Base-by-base conservation (phyloP, 2,888 invertebrate genomes). In the Pollenia griseotomentosa region DNA sequence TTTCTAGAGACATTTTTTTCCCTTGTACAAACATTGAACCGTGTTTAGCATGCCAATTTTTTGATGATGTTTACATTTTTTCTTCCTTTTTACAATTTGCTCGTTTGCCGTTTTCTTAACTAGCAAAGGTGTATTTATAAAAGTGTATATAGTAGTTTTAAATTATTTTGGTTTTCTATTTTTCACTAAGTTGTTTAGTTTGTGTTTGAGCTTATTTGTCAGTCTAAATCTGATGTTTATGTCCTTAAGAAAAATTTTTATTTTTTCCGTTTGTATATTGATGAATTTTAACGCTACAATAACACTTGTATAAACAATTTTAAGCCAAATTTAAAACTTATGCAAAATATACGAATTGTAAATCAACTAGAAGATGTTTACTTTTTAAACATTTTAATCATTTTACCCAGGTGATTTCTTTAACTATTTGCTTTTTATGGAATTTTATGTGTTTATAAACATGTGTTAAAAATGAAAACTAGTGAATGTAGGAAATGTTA, bases 11-110 rank as follows among this genome's bases (percentile, higher is more conserved):
- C 0, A 6, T 33, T 4, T 59, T 81, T 57, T 63, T 19, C 19
- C 48, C 14, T 23, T 79, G 14, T 48, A 79, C 53, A 84, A 81
- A 81, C 73, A 87, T 33, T 63, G 68, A 84, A 78, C 84, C 78
- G 48, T 82, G 78, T 74, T 84, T 57, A 79, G 84, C 71, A 84
- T 87, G 77, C 87, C 84, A 87, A 87, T 84, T 86, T 79, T 75
- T 78, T 84, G 74, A 87, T 82, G 84, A 87, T 87, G 78, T 82
- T 84, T 84, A 84, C 73, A 68, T 57, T 83, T 73, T 65, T 53
- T 10, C 12, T 2, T 57, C 9, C 7, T 59, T 51, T 33, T 19
- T 44, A 6, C 53, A 23, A n/a, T 55, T 74, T 19, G 11, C 48
- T 53, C 10, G 42, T 51, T 68, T 82, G 23, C n/a, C 23, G n/a